Base-by-base conservation (phyloP, 2,113 vertebrate species). In the Cichladusa arquata region DNA sequence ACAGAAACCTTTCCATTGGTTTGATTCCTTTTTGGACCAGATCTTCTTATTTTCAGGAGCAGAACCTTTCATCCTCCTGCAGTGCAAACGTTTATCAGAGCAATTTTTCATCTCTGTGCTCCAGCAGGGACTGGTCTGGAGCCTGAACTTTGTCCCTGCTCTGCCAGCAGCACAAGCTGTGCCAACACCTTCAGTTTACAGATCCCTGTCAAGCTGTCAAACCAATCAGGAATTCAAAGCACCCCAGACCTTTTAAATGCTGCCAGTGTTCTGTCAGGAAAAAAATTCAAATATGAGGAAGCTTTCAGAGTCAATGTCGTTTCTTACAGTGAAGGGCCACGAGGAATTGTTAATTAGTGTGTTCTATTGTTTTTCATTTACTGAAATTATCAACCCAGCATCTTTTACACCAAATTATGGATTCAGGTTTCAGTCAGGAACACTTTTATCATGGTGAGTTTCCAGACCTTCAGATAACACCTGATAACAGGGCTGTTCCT, bases 131-230 rank as follows among this genome's bases (percentile, higher is more conserved):
- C 88, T 80, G 12, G 38, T 47, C 74, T 77, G 74, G 88, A 88
- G 83, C 15, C 82, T 95, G 95, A 96, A 96, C 95, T 96, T 92
- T 92, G 93, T 88, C 93, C 88, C 90, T 88, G 82, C 94, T 94
- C 93, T 18, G 17, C 71, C 90, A 67, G 88, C 83, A 74, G 79
- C 62, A 69, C 64, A 88, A 88, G 81, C 60, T 81, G 67, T 54
- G 72, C 83, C 90, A 93, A 44, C 93, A 91, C 83, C 66, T 74
- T 34, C 2, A 1, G n/a, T 88, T 92, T 92, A 81, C 92, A 96
- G 91, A 91, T 93, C 79, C 58, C 71, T 94, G 91, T 71, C 78
- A 92, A 71, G 62, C 79, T 95, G 86, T 96, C 97, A 95, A 85
- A 86, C 19, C 85, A 78, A 88, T 93, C 96, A 95, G 81, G 56